A percentile compares a stretch with the other conserved stretches of the same genome.
These are phyloP conservation scores for Anoura caudifer DNA, from an alignment of 2,113 vertebrate species.

Conservation along the genomic window DNA sequence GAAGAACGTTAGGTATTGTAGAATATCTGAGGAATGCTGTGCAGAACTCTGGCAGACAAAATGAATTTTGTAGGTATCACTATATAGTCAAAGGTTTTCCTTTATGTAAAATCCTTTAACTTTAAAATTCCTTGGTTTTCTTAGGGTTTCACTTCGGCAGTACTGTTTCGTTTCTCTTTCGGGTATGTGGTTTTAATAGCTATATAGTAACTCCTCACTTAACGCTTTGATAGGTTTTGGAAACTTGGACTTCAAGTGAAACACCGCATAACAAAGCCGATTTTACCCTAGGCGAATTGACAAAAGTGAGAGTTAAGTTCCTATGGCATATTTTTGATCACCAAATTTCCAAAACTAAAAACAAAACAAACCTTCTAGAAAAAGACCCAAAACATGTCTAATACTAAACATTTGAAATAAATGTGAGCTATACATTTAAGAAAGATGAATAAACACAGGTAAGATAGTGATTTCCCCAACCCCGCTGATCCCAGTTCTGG, in stretches of 20 bases:
- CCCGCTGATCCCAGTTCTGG: neutral
- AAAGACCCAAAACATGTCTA: neutral
- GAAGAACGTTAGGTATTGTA: neutral
- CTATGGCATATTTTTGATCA: neutral
- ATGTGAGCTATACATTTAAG: neutral
- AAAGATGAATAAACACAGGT: neutral
- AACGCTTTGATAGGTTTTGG: neutral
- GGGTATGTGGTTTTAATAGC: slow-evolving; percentile 48
- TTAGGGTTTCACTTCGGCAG: slow-evolving; percentile 4
- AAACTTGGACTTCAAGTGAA: neutral
- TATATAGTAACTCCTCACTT: neutral
- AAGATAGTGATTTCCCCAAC: neutral
- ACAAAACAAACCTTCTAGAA: neutral
- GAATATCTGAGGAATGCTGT: neutral
- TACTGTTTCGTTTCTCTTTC: slow-evolving; percentile 54
- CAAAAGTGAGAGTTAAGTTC: neutral
- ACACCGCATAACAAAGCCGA: too few species aligned
- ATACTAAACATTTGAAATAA: neutral
- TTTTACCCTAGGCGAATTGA: too few species aligned
- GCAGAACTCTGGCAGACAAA: neutral
- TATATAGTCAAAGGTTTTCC: neutral
- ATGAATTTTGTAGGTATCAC: neutral
- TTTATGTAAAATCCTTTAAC: neutral
- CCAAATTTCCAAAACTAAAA: neutral
- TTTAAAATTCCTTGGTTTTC: slow-evolving; percentile 37